phyloP scores from a whole-genome alignment of 2,888 invertebrate species.

The Sphaeridia pumilis region DNA sequence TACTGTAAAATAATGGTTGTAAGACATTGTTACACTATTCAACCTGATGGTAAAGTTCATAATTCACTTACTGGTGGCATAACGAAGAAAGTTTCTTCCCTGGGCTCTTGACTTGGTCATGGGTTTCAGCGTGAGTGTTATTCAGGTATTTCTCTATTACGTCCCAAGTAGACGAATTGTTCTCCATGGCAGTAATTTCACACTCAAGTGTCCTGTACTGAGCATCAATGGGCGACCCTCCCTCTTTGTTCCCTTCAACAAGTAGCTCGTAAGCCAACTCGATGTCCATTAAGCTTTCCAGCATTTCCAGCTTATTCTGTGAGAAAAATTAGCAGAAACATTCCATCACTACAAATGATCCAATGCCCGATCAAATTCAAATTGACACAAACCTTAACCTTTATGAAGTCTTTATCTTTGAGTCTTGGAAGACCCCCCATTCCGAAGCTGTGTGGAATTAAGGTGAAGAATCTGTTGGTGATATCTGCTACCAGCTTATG shows the following conservation, averaged over 20 bases:
- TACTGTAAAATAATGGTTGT: too few species aligned
- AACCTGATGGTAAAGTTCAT: too few species aligned
- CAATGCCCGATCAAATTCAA: too few species aligned
- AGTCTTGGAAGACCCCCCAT: constrained; percentile 67
- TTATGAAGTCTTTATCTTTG: constrained; percentile 61
- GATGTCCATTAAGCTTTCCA: constrained; percentile 85
- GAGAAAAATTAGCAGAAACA: constrained; percentile 6
- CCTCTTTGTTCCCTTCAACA: constrained; percentile 44
- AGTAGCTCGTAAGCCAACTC: constrained; percentile 88
- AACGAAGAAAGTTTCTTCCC: too few species aligned
- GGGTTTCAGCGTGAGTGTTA: constrained; percentile 89
- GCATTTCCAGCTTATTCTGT: constrained; percentile 63
- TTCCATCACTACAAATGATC: too few species aligned
- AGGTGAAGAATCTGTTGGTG: constrained; percentile 86
- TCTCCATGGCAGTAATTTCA: constrained; percentile 58
- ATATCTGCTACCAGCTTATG: constrained; percentile 59
- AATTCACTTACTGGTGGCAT: too few species aligned
- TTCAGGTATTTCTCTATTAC: constrained; percentile 63
- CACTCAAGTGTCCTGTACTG: constrained; percentile 82
- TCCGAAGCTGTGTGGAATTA: constrained; percentile 93
- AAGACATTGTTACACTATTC: too few species aligned
- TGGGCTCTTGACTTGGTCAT: too few species aligned
- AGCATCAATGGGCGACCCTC: constrained; percentile 54
- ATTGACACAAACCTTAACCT: constrained; percentile 42
- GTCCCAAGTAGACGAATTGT: constrained; percentile 56